Evolutionary conservation across 2,888 invertebrate genomes (phyloP).

Genomic region (Mechanitis mazaeus): DNA sequence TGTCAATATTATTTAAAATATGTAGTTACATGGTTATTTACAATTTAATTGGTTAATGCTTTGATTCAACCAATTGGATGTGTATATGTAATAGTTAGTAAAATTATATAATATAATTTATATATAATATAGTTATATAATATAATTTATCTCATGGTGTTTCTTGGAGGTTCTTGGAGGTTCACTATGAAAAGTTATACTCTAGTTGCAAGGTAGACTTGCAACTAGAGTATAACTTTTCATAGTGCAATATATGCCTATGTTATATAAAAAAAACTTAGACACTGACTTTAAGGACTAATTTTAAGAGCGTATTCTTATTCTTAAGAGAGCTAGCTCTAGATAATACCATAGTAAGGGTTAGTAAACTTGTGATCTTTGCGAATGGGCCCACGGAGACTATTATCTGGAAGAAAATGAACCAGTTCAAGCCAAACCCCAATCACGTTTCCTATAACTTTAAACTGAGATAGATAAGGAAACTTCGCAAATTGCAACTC

Average conservation of each 20-base stretch:
- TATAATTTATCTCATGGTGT: too few relatives aligned
- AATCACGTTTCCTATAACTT: conserved; percentile 32
- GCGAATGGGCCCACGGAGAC: conserved; percentile 27
- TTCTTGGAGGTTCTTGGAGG: too few relatives aligned
- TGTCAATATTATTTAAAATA: background rate
- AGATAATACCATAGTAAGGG: conserved; percentile 14
- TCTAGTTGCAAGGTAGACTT: too few relatives aligned
- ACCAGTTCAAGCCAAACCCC: conserved; percentile 27
- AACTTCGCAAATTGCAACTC: conserved; percentile 29
- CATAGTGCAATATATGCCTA: too few relatives aligned
- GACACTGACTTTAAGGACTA: conserved; percentile 8
- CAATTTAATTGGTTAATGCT: too few relatives aligned
- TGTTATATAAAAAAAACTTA: background rate
- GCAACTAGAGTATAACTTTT: too few relatives aligned
- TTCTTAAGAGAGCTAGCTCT: conserved; percentile 9
- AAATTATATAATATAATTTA: too few relatives aligned
- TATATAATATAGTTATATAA: too few relatives aligned
- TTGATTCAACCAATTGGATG: too few relatives aligned
- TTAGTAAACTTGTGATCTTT: conserved; percentile 21
- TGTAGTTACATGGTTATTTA: too few relatives aligned
- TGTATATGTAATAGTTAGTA: too few relatives aligned
- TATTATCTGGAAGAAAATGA: conserved; percentile 23
- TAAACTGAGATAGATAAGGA: conserved; percentile 26
- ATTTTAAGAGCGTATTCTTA: conserved; percentile 13
- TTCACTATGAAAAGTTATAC: too few relatives aligned